A percentile compares a stretch with the other conserved stretches of the same genome.
Evolutionary conservation across 2,888 invertebrate species (phyloP).

Genomic region (Troglohyphantes excavatus): DNA sequence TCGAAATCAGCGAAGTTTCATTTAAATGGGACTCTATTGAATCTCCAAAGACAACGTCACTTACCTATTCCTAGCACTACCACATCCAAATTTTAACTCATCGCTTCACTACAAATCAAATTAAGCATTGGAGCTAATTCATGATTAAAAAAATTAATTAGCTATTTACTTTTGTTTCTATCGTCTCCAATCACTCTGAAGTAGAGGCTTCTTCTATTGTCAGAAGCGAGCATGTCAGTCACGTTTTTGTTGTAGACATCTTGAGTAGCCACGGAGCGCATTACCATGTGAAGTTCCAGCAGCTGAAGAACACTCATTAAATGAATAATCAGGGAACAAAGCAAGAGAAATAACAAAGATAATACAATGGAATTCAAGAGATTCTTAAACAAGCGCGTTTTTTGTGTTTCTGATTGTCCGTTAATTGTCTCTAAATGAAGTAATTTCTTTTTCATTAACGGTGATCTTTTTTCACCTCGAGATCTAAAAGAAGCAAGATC

Average conservation of each 20-base stretch:
- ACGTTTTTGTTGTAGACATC: slow-evolving; percentile 77
- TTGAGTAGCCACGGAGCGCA: slow-evolving; percentile 85
- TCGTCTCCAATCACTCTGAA: slow-evolving; percentile 87
- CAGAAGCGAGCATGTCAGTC: slow-evolving; percentile 84
- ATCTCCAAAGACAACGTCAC: too few species aligned
- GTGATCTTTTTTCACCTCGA: background rate
- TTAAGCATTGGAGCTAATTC: background rate
- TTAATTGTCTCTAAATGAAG: slow-evolving; percentile 43
- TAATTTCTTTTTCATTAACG: background rate
- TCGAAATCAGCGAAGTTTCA: too few species aligned
- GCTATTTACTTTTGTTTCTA: slow-evolving; percentile 71
- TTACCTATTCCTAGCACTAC: background rate
- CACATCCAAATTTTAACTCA: background rate
- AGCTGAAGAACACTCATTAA: slow-evolving; percentile 84
- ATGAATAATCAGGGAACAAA: background rate
- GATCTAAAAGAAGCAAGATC: background rate
- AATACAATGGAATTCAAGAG: background rate
- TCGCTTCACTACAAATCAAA: background rate
- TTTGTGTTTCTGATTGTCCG: slow-evolving; percentile 2
- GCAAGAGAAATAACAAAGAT: background rate
- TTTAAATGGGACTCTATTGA: too few species aligned
- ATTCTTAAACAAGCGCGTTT: slow-evolving; percentile 13
- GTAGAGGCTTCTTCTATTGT: slow-evolving; percentile 89
- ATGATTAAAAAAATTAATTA: slow-evolving; percentile 32
- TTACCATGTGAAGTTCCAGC: slow-evolving; percentile 90